Conservation (phyloP, 2,888 invertebrate species). For the Tuberolachnus salignus region DNA sequence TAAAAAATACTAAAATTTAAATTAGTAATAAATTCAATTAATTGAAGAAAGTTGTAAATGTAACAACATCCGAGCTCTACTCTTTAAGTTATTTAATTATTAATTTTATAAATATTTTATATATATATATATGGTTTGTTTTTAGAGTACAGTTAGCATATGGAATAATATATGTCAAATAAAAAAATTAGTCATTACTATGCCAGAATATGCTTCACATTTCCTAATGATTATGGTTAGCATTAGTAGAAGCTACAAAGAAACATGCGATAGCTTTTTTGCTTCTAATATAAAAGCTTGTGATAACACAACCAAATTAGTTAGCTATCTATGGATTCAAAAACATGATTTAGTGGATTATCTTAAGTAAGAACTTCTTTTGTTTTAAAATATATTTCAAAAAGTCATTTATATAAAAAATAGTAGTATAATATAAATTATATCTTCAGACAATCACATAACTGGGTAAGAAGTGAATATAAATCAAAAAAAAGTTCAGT, state of each 20-base stretch:
- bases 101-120: neutral
- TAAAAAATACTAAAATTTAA: too few relatives aligned
- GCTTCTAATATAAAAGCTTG: constrained; percentile 78
- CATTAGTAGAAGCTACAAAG: constrained; percentile 74
- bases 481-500: constrained; percentile 32
- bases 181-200: constrained; percentile 71
- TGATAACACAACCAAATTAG: constrained; percentile 77
- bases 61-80: too few relatives aligned
- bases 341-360: constrained; percentile 94
- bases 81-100: neutral
- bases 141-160: constrained; percentile 75
- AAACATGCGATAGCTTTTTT: constrained; percentile 77
- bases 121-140: too few relatives aligned
- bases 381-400: neutral
- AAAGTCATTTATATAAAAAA: neutral
- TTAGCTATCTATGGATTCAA: constrained; percentile 87
- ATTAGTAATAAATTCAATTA: too few relatives aligned
- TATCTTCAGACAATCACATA: constrained; percentile 73
- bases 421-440: constrained; percentile 2
- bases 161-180: constrained; percentile 73
- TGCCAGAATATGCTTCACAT: constrained; percentile 77
- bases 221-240: constrained; percentile 76
- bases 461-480: constrained; percentile 70
- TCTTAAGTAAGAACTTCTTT: constrained; percentile 71
- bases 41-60: too few relatives aligned